Base-by-base conservation (phyloP, 2,888 invertebrate genomes). In the Carterocephalus palaemon region DNA sequence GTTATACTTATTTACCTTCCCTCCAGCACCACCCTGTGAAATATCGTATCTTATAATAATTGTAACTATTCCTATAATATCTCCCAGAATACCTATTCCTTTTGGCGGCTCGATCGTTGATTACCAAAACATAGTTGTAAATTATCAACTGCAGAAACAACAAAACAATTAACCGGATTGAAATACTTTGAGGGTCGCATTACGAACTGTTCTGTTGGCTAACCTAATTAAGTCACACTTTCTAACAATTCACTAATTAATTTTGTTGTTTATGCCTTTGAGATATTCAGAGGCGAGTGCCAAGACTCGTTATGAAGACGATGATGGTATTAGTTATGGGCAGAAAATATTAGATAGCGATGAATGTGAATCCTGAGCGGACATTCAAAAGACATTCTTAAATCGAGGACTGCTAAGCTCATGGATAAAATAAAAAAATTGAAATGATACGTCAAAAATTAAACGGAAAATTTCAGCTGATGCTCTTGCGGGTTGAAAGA, bases 1-100 rank as follows among this genome's bases (percentile, higher is more conserved):
- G 55, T 59, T 57, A 57, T 52, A 50, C 53, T 57, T 64, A 70
- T 65, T 85, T 86, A 87, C 87, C 87, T 87, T 87, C 65, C 71
- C 77, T 62, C 81, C 81, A 59, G 74, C 84, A 61, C 82, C 81
- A 63, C 86, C 87, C 88, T 87, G 86, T 71, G 82, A 70, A 79
- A 71, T 53, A 70, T 31, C 17, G 47, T 42, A 51, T 48, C 26
- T 48, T 33, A 74, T 67, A 56, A 66, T 54, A 63, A 61, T 64
- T 65, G 62, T 59, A 66, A 63, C 64, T 58, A 56, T 53, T 50
- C 54, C 40, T 53, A 31, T 12, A 16, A 42, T 19, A 22, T 43
- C 9, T 22, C 28, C 45, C 42, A 33, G 19, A 10, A 9, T 26
- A 16, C 37, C 43, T 37, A 31, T 36, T 26, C n/a, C n/a, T n/a